Base-by-base conservation (phyloP, 2,113 vertebrate genomes). In the Nothoprocta perdicaria region DNA sequence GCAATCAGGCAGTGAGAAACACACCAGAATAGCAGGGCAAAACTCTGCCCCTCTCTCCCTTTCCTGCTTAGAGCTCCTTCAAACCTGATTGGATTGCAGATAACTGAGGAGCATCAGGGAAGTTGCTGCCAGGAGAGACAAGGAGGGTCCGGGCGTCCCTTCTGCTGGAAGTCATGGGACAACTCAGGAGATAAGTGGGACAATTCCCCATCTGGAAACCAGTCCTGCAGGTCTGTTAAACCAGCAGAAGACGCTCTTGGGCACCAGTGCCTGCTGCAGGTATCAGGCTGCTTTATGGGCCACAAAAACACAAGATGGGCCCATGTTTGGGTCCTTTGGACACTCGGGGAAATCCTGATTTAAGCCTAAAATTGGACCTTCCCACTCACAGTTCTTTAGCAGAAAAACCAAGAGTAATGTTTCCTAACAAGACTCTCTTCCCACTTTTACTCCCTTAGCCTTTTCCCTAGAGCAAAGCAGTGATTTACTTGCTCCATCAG, bases 201-300 rank as follows among this genome's bases (percentile, higher is more conserved):
- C 5, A 4, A 3, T 7, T 83, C 11, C 33, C 27, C 21, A n/a
- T 3, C 11, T 38, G 41, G 73, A 81, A 65, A 38, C 29, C 43
- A 66, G 21, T 9, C 11, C n/a, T 10, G 22, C 48, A 43, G 24
- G 24, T 33, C 40, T 17, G 27, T 2, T 15, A 46, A 57, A 9
- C 15, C 12, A 2, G 8, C 1, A 10, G 16, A 50, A 40, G 74
- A 60, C 27, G 38, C 69, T 15, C 18, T 1, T 2, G 33, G 7
- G 21, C 48, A 10, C 1, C 1, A 0, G 27, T 73, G 21, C 33
- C 71, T 18, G 48, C 16, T 17, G 12, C 0, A 1, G 53, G 38
- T 9, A 61, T 19, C 11, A 0, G n/a, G 24, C 40, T 24, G 35
- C 38, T 5, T 61, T 11, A 52, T 80, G 73, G 35, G 19, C 31